Conservation (phyloP, 2,797 vertebrate species). For the Coregonus suidteri region DNA sequence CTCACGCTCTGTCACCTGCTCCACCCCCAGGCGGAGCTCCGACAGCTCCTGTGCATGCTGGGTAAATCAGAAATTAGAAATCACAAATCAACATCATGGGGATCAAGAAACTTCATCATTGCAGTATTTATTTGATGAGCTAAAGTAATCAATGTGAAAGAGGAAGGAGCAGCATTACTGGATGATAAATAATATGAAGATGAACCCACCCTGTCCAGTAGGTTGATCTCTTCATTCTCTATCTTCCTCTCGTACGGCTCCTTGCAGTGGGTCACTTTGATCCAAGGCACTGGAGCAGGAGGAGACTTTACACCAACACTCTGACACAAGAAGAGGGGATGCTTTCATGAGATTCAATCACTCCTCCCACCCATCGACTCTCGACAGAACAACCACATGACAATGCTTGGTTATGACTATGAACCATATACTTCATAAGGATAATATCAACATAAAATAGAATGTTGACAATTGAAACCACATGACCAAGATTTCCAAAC, state of each 20-base stretch:
- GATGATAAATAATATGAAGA: not conserved
- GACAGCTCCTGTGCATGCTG: slow-evolving; percentile 79
- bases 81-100: not conserved
- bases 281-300: slow-evolving; percentile 75
- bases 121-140: not conserved
- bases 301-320: slow-evolving; percentile 46
- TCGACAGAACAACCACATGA: not conserved
- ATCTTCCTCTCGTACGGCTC: slow-evolving; percentile 59
- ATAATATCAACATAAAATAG: not conserved
- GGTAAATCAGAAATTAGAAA: not conserved
- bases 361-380: not conserved
- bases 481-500: slow-evolving; percentile 21
- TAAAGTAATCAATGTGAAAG: not conserved
- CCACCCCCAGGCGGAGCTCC: slow-evolving; percentile 77
- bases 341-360: not conserved
- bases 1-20: slow-evolving; percentile 79
- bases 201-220: slow-evolving; percentile 71
- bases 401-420: not conserved
- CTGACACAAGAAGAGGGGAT: slow-evolving; percentile 46
- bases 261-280: slow-evolving; percentile 57
- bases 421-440: not conserved
- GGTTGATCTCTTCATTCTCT: slow-evolving; percentile 62
- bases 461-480: not conserved
- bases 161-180: not conserved
- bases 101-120: not conserved